Evolutionary conservation across 2,113 vertebrate species (phyloP), one percentile per base, ranked within the genome.

Genomic region (Podiceps cristatus): DNA sequence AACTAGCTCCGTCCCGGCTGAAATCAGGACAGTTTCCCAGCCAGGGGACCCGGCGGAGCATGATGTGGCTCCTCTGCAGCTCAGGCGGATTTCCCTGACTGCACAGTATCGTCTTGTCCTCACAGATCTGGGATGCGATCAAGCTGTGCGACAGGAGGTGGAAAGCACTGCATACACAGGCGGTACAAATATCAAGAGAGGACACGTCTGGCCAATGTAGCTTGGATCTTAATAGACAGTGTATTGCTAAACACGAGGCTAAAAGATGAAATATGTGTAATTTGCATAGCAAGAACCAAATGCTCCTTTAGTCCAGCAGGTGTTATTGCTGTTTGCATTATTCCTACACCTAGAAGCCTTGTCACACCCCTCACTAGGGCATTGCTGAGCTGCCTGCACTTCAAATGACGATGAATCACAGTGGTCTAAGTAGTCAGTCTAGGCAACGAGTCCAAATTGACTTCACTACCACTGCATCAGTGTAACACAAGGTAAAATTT

Each of bases 21-120:
- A 37, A 37, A 37, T 37, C 37, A 9, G 37, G 37, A 37, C 37
- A 37, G 37, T 37, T 37, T 79, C 53, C 22, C 52, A 23, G 19
- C 22, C 28, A 22, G 28, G 42, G 12, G 15, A 68, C 28, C 1
- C 0, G 33, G 31, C 2, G 2, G 53, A 40, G 42, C 0, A 0
- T 8, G 42, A n/a, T 7, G 44, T 44, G 44, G 44, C 72, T 83
- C n/a, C 66, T 58, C 28, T 19, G 49, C 53, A 52, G 76, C 19
- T 16, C 76, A 14, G n/a, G 42, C 13, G 42, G 42, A 42, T 42
- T 42, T 42, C 42, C 42, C 42, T 42, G 42, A 8, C 44, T 18
- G 33, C 18, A 28, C 14, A 24, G 44, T 58, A 45, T 29, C 62
- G 42, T 42, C 90, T 73, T 35, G 33, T 77, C 71, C 71, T 90